Percentiles rank a stretch among this genome's conserved stretches.
Evolutionary conservation across 2,888 invertebrate genomes (phyloP).

Genomic region (Stenoptilia bipunctidactyla): DNA sequence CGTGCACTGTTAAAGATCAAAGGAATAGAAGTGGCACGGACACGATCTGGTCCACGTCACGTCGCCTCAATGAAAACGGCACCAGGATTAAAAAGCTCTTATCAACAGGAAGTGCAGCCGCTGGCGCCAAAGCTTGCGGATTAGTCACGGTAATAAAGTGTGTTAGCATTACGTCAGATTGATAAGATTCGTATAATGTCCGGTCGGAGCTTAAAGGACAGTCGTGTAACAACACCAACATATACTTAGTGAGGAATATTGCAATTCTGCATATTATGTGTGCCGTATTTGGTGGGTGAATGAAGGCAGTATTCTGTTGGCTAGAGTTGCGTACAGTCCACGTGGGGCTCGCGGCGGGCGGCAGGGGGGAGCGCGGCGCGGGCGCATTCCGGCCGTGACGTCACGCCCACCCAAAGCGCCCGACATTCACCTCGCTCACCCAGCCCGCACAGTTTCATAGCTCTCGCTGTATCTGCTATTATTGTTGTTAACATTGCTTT

Average conservation of each 20-base stretch:
- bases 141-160: conserved; percentile 19
- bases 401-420: conserved; percentile 67
- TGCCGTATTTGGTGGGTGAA: conserved; percentile 39
- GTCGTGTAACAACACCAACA: too few species aligned
- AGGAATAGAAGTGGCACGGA: not conserved
- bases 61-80: not conserved
- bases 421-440: conserved; percentile 54
- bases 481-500: conserved; percentile 35
- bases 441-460: conserved; percentile 31
- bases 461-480: conserved; percentile 44
- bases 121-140: conserved; percentile 45
- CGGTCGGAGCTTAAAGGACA: too few species aligned
- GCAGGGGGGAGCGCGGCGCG: conserved; percentile 33
- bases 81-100: conserved; percentile 33
- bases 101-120: conserved; percentile 57
- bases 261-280: conserved; percentile 18
- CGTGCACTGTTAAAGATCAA: not conserved
- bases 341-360: conserved; percentile 33
- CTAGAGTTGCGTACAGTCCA: conserved; percentile 46
- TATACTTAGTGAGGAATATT: conserved; percentile 6
- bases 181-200: conserved; percentile 2
- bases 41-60: not conserved
- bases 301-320: conserved; percentile 33
- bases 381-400: conserved; percentile 68
- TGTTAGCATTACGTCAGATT: conserved; percentile 32